Percentiles rank a stretch among this genome's conserved stretches.
These are phyloP conservation scores for Thymallus thymallus DNA, from an alignment of 2,113 vertebrate genomes.

Conservation along the genomic window DNA sequence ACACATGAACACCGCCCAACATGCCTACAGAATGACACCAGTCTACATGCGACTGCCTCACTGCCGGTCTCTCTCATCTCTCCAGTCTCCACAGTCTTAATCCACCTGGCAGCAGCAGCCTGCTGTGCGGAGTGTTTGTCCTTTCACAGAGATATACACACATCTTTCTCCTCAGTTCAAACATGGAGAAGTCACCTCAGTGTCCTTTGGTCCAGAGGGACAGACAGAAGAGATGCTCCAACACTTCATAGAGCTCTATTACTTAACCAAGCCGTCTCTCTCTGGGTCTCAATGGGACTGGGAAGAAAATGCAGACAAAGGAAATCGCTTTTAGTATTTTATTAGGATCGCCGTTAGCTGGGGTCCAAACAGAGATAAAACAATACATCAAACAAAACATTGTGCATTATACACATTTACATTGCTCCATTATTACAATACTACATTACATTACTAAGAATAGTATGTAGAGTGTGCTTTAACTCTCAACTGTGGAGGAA, in stretches of 20 bases:
- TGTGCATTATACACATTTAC: too few relatives aligned
- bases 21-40: too few relatives aligned
- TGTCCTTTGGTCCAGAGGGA: slow-evolving; percentile 4
- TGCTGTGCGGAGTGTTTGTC: not conserved
- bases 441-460: too few relatives aligned
- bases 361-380: too few relatives aligned
- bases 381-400: too few relatives aligned
- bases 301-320: slow-evolving; percentile 1
- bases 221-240: not conserved
- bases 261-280: not conserved
- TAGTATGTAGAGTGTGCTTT: not conserved
- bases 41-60: too few relatives aligned
- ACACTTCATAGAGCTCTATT: not conserved
- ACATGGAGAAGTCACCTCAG: not conserved
- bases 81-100: not conserved
- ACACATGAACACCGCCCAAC: too few relatives aligned
- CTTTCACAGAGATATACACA: not conserved
- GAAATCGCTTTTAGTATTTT: not conserved
- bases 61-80: too few relatives aligned
- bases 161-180: not conserved
- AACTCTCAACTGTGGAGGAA: not conserved
- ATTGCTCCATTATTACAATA: too few relatives aligned
- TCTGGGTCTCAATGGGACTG: not conserved
- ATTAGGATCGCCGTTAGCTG: too few relatives aligned
- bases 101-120: not conserved